These are phyloP conservation scores for Cryptotis parvus DNA, from an alignment of 2,113 vertebrate genomes.

Conservation along the genomic window DNA sequence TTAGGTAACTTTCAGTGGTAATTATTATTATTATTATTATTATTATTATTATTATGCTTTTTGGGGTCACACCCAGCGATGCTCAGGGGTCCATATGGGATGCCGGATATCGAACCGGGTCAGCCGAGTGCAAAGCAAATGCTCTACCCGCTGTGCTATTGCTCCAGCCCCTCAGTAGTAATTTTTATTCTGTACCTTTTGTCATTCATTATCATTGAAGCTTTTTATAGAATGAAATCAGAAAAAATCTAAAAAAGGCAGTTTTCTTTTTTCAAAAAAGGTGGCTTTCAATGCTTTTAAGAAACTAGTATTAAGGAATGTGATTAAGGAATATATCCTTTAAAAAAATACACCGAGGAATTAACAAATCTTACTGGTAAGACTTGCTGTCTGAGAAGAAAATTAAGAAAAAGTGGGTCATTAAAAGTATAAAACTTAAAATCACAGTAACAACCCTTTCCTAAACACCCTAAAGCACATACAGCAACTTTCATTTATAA, in stretches of 20 bases:
- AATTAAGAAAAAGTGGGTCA: neutral
- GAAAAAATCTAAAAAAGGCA: neutral
- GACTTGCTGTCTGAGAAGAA: neutral
- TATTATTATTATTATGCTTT: too few species aligned
- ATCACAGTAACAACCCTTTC: slow-evolving; percentile 37
- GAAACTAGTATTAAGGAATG: slow-evolving; percentile 19
- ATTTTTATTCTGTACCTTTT: neutral
- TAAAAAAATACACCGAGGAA: slow-evolving; percentile 24
- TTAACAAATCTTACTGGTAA: slow-evolving; percentile 33
- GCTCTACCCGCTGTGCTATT: too few species aligned
- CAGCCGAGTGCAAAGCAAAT: too few species aligned
- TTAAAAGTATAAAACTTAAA: slow-evolving; percentile 48
- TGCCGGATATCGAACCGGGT: too few species aligned
- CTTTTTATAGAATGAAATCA: slow-evolving; percentile 51
- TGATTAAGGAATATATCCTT: slow-evolving; percentile 3
- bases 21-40: neutral
- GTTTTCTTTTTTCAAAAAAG: neutral
- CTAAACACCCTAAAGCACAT: slow-evolving; percentile 2
- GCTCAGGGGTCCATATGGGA: too few species aligned
- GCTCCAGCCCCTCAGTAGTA: too few species aligned
- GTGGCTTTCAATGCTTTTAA: slow-evolving; percentile 25
- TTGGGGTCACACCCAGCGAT: too few species aligned
- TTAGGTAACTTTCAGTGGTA: slow-evolving; percentile 37
- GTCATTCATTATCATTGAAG: slow-evolving; percentile 33
- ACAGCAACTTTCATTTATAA: slow-evolving; percentile 33